A percentile compares a stretch with the other conserved stretches of the same genome.
Conservation (phyloP, 2,113 vertebrate genomes). For the Vidua macroura region DNA sequence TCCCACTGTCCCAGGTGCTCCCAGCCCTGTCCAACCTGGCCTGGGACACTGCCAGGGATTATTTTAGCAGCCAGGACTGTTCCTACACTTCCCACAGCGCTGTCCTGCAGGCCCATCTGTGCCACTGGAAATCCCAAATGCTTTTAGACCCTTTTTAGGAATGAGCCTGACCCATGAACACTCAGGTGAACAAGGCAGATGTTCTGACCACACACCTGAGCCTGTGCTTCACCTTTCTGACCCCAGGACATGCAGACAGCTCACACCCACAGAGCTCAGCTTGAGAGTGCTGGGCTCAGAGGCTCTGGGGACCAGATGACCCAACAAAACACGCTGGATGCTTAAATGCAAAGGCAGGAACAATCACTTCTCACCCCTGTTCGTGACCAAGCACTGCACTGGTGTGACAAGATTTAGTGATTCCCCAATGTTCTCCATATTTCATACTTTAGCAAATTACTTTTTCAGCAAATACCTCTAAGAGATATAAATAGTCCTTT, state of each 20-base stretch:
- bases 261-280: rapidly evolving
- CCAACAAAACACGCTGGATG: background rate
- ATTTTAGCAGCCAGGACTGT: background rate
- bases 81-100: background rate
- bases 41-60: background rate
- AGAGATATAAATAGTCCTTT: constrained; percentile 33
- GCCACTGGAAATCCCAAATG: background rate
- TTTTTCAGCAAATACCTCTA: constrained; percentile 12
- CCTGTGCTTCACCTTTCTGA: background rate
- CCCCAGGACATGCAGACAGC: rapidly evolving
- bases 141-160: background rate
- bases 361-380: background rate
- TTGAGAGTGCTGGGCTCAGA: rapidly evolving
- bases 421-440: background rate
- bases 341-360: background rate
- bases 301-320: background rate
- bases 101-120: background rate
- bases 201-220: rapidly evolving
- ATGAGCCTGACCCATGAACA: rapidly evolving
- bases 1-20: background rate
- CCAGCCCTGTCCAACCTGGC: background rate
- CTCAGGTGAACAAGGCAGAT: rapidly evolving
- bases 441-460: constrained; percentile 29
- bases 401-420: background rate
- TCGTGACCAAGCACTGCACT: background rate